Percentiles rank a stretch among this genome's conserved stretches.
These are phyloP conservation scores for Brotula barbata DNA, from an alignment of 2,797 vertebrate species.

Conservation along the genomic window DNA sequence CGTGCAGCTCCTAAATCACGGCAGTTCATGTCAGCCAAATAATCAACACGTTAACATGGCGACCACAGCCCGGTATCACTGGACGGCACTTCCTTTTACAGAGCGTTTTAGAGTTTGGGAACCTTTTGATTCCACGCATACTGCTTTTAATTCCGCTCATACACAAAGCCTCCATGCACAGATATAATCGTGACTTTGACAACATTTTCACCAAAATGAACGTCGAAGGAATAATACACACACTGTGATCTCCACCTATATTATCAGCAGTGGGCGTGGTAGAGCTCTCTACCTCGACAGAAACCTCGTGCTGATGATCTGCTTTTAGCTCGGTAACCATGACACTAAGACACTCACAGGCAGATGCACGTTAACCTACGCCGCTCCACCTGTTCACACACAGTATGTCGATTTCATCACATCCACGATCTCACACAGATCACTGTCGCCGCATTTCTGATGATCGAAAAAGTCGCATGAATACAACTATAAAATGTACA, in stretches of 20 bases:
- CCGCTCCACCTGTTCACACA: slow-evolving; percentile 36
- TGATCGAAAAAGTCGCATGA: not conserved
- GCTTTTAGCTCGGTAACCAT: slow-evolving; percentile 75
- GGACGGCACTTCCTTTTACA: too few relatives aligned
- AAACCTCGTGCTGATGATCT: slow-evolving; percentile 54
- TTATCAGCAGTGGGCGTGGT: slow-evolving; percentile 51
- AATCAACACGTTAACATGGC: too few relatives aligned
- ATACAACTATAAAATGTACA: not conserved
- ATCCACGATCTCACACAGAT: slow-evolving; percentile 3
- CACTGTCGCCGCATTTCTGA: not conserved
- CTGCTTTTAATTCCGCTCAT: not conserved
- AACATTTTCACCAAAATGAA: slow-evolving; percentile 84
- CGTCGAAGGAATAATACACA: slow-evolving; percentile 81
- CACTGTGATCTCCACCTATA: too few relatives aligned
- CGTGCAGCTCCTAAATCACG: too few relatives aligned
- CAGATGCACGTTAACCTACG: slow-evolving; percentile 42
- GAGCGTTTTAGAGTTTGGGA: too few relatives aligned
- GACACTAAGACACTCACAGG: slow-evolving; percentile 57
- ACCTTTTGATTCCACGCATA: not conserved
- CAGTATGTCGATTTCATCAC: slow-evolving; percentile 17
- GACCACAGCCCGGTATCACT: too few relatives aligned
- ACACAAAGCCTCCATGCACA: not conserved
- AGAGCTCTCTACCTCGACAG: slow-evolving; percentile 60
- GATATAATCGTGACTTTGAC: slow-evolving; percentile 28
- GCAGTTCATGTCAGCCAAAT: too few relatives aligned